Percentiles rank a stretch among this genome's conserved stretches.
Evolutionary conservation across 2,113 vertebrate genomes (phyloP).

Genomic region (Empidonax traillii): DNA sequence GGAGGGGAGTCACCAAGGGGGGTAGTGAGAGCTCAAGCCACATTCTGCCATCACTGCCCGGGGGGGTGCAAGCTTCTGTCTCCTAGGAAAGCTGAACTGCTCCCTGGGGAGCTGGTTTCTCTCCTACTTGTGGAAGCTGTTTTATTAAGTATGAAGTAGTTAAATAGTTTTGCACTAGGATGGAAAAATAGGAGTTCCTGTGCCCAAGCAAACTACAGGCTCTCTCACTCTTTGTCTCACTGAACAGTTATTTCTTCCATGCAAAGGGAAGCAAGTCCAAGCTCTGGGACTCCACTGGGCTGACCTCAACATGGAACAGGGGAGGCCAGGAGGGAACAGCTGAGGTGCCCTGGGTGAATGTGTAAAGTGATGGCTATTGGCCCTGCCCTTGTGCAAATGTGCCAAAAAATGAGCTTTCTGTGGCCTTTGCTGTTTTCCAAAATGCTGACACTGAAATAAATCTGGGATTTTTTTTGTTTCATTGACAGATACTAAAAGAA

Average conservation of each 20-base stretch:
- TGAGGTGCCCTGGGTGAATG: not conserved
- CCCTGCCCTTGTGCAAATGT: not conserved
- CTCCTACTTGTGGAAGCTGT: not conserved
- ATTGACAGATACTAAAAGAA: not conserved
- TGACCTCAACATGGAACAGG: fast-evolving
- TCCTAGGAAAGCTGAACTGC: not conserved
- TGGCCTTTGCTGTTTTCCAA: not conserved
- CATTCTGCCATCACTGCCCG: not conserved
- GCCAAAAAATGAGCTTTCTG: not conserved
- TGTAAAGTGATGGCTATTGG: not conserved
- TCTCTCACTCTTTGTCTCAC: not conserved
- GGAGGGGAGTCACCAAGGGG: not conserved
- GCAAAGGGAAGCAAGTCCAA: not conserved
- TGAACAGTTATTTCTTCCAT: not conserved
- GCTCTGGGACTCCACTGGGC: not conserved
- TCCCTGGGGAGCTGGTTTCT: not conserved
- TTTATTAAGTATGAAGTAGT: not conserved
- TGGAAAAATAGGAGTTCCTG: not conserved
- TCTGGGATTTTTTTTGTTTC: not conserved
- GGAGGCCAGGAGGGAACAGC: not conserved
- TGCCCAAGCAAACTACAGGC: not conserved
- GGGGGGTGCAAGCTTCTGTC: not conserved
- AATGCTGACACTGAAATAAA: not conserved
- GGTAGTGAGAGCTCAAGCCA: not conserved
- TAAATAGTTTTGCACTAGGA: not conserved